Conservation (phyloP, 2,113 vertebrate species). For the Leucopternis melanops region DNA sequence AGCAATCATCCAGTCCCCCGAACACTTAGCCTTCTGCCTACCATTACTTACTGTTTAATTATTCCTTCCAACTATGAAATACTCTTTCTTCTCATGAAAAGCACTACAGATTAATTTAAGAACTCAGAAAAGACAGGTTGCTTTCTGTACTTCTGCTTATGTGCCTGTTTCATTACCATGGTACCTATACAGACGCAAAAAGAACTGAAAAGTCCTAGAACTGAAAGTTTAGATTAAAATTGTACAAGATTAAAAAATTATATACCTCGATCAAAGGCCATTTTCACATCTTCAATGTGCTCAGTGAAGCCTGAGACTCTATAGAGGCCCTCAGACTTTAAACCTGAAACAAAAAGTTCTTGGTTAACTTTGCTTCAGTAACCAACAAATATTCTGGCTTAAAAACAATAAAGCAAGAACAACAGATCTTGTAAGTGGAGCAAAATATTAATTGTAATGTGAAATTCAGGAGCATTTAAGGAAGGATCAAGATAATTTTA, state of each 20-base stretch:
- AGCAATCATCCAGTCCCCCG: background rate
- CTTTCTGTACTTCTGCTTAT: background rate
- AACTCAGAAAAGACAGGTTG: background rate
- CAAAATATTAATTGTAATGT: background rate
- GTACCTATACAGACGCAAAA: background rate
- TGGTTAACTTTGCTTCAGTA: slow-evolving; percentile 18
- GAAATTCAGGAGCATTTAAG: background rate
- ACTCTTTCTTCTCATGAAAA: background rate
- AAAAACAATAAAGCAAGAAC: background rate
- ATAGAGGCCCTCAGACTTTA: slow-evolving; percentile 94
- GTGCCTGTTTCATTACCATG: background rate
- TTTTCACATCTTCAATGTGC: slow-evolving; percentile 93
- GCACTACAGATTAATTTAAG: background rate
- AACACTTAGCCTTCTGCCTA: background rate
- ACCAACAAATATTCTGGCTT: background rate
- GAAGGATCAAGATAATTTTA: background rate
- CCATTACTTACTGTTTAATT: background rate
- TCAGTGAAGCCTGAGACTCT: slow-evolving; percentile 96
- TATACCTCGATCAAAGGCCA: slow-evolving; percentile 93
- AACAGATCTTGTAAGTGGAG: background rate
- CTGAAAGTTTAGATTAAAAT: background rate
- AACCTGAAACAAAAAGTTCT: slow-evolving; percentile 71
- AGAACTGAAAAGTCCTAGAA: background rate
- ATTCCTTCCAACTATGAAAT: background rate
- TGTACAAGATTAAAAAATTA: background rate